Conservation (phyloP, 2,888 invertebrate species). For the Troilus luridus region DNA sequence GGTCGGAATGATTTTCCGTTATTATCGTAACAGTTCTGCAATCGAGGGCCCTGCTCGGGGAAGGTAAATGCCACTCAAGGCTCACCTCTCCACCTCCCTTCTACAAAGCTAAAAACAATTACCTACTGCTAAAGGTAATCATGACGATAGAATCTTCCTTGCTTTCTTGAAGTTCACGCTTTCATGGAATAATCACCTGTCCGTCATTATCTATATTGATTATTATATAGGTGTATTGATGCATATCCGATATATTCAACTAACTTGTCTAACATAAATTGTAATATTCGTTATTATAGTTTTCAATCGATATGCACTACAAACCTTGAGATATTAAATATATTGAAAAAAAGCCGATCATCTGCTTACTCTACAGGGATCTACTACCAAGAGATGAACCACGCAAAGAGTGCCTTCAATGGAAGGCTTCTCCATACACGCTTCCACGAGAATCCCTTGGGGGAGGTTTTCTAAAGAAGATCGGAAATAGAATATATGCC, state of each 20-base stretch:
- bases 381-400: no score
- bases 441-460: no score
- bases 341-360: no score
- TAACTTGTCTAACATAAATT: neutral
- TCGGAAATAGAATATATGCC: no score
- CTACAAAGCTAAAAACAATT: constrained; percentile 36
- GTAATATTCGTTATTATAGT: neutral
- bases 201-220: neutral
- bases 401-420: no score
- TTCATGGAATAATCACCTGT: neutral
- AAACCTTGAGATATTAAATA: no score
- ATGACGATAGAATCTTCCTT: neutral
- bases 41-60: neutral
- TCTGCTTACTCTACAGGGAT: no score
- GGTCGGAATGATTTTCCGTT: constrained; percentile 46
- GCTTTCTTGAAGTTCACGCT: neutral
- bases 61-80: constrained; percentile 14
- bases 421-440: no score
- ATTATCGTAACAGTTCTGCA: constrained; percentile 38
- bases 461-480: no score
- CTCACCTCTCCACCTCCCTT: neutral
- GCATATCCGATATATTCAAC: neutral
- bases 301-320: neutral
- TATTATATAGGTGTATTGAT: constrained; percentile 24
- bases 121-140: neutral